phyloP scores from a whole-genome alignment of 2,797 vertebrate genomes.

The Eremophila alpestris region DNA sequence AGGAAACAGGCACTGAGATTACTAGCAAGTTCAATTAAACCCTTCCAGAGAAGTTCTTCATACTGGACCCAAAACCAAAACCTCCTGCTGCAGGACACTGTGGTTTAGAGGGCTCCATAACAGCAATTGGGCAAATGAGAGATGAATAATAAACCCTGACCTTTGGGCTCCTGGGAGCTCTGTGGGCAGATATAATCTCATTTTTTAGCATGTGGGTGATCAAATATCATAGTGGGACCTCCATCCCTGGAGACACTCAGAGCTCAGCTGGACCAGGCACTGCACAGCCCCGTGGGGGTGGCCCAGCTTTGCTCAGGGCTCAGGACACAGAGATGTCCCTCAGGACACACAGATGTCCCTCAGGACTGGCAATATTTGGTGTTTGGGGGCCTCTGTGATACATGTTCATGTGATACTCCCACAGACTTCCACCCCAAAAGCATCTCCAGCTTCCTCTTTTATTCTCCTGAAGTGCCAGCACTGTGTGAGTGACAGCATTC shows the following conservation, averaged over 20 bases:
- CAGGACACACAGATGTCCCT: not conserved
- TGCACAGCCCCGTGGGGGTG: fast-evolving
- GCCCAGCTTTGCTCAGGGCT: not conserved
- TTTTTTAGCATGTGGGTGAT: not conserved
- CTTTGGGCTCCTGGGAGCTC: not conserved
- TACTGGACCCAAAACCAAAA: not conserved
- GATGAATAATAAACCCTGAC: not conserved
- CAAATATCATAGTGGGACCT: not conserved
- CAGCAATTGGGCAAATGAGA: not conserved
- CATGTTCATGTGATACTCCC: fast-evolving
- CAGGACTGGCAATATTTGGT: not conserved
- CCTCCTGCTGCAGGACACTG: not conserved
- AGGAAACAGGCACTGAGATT: not conserved
- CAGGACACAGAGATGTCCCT: too few species aligned
- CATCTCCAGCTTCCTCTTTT: not conserved
- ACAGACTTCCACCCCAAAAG: not conserved
- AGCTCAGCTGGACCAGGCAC: not conserved
- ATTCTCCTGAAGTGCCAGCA: not conserved
- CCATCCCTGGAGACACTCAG: not conserved
- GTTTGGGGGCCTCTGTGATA: not conserved
- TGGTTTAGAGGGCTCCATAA: not conserved
- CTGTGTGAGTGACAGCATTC: not conserved
- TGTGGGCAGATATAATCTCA: not conserved
- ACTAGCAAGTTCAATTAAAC: not conserved
- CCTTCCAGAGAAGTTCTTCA: not conserved